A percentile compares a stretch with the other conserved stretches of the same genome.
These are phyloP conservation scores for Pterois miles DNA, from an alignment of 2,797 vertebrate genomes.

Conservation along the genomic window DNA sequence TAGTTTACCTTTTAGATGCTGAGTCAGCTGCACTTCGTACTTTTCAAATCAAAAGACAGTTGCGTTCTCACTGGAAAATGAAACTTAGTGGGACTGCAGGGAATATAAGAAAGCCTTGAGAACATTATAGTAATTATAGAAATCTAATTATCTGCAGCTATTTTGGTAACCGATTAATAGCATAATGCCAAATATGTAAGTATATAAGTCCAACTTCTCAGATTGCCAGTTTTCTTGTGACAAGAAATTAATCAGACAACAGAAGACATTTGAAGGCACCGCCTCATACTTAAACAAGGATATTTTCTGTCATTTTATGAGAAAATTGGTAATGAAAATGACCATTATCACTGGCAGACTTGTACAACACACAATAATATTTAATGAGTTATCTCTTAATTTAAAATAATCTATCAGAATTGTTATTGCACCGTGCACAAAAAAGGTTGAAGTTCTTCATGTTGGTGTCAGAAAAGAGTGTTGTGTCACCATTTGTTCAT, in stretches of 20 bases:
- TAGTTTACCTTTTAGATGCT: conserved; percentile 25
- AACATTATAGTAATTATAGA: neutral
- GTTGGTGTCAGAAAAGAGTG: neutral
- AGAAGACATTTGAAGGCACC: neutral
- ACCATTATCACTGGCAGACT: neutral
- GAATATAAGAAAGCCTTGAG: neutral
- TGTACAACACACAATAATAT: neutral
- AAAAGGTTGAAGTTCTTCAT: neutral
- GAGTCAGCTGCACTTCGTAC: conserved; percentile 54
- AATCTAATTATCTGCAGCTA: neutral
- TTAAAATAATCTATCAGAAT: neutral
- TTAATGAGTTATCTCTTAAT: neutral
- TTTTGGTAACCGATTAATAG: neutral
- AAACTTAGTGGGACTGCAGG: neutral
- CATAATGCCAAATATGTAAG: neutral
- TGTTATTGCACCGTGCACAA: neutral
- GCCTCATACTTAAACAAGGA: too few species aligned
- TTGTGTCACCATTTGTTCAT: neutral
- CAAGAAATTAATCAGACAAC: neutral
- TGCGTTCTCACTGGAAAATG: neutral
- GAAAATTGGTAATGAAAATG: neutral
- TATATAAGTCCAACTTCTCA: neutral
- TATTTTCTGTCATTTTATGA: neutral
- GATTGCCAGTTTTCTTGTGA: neutral
- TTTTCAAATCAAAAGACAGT: neutral